These are phyloP conservation scores for Leucophora obtusa DNA, from an alignment of 2,888 invertebrate genomes.

Conservation along the genomic window DNA sequence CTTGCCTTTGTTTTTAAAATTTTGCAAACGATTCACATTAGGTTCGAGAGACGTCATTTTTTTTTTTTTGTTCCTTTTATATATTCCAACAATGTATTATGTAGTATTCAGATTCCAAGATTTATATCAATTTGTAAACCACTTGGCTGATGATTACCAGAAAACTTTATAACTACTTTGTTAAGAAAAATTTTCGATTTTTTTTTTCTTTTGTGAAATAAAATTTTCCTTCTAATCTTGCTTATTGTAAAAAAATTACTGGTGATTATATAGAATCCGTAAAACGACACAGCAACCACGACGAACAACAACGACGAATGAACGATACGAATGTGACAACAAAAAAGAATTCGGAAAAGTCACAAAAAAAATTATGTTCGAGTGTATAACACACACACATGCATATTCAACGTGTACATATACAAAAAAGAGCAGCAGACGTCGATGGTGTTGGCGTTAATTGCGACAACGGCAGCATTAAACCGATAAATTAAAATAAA, in stretches of 20 bases:
- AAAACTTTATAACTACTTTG: constrained; percentile 22
- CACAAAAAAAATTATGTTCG: constrained; percentile 49
- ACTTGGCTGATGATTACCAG: neutral
- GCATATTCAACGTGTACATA: constrained; percentile 32
- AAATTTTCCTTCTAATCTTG: constrained; percentile 21
- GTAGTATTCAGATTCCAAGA: neutral
- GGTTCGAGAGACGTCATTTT: constrained; percentile 72
- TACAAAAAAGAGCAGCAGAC: constrained; percentile 46
- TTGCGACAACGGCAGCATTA: constrained; percentile 28
- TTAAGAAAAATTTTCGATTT: constrained; percentile 27
- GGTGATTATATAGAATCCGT: constrained; percentile 62
- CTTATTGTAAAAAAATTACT: constrained; percentile 50
- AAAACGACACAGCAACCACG: constrained; percentile 64
- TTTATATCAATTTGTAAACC: constrained; percentile 21
- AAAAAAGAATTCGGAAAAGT: constrained; percentile 43
- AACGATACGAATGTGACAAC: constrained; percentile 52
- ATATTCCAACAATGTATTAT: constrained; percentile 28
- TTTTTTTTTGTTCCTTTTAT: constrained; percentile 35
- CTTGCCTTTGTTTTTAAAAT: constrained; percentile 99
- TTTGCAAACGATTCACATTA: constrained; percentile 88
- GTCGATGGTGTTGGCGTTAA: constrained; percentile 56
- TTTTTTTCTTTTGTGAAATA: constrained; percentile 24
- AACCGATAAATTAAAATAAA: constrained; percentile 52
- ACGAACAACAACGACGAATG: constrained; percentile 63
- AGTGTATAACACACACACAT: constrained; percentile 55